phyloP scores from a whole-genome alignment of 2,113 vertebrate genomes.

The Mesitornis unicolor region DNA sequence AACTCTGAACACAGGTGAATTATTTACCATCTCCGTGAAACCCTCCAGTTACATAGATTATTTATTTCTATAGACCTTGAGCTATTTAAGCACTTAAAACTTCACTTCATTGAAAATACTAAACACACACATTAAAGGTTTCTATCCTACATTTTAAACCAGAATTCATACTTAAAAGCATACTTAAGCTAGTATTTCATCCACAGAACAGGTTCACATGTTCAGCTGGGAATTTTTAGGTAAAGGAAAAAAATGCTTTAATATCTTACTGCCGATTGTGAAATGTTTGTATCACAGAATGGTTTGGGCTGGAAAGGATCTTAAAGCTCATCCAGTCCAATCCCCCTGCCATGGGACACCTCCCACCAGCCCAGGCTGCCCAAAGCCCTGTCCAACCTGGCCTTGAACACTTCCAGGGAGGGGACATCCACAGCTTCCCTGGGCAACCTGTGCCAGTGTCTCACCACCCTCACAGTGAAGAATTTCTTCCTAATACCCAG shows the following conservation, averaged over 20 bases:
- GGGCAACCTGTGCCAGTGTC: too few species aligned
- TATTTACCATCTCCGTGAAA: background rate
- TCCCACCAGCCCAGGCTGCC: too few species aligned
- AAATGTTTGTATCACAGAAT: too few species aligned
- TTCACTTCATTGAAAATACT: background rate
- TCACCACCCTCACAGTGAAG: too few species aligned
- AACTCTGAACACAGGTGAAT: background rate
- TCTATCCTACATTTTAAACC: background rate
- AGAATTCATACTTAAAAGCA: background rate
- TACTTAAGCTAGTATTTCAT: background rate
- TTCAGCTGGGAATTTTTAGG: background rate
- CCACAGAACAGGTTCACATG: background rate
- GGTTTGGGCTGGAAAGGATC: too few species aligned
- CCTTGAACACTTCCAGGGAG: too few species aligned
- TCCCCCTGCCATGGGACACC: too few species aligned
- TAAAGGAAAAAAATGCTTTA: background rate
- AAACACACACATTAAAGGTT: background rate
- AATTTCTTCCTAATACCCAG: too few species aligned
- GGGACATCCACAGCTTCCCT: too few species aligned
- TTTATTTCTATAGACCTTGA: background rate
- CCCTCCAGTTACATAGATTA: background rate
- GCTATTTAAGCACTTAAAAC: background rate
- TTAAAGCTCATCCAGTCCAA: too few species aligned
- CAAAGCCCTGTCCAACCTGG: too few species aligned
- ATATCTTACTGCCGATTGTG: background rate